Evolutionary conservation across 2,888 invertebrate species (phyloP).

Genomic region (Apodemia zela): DNA sequence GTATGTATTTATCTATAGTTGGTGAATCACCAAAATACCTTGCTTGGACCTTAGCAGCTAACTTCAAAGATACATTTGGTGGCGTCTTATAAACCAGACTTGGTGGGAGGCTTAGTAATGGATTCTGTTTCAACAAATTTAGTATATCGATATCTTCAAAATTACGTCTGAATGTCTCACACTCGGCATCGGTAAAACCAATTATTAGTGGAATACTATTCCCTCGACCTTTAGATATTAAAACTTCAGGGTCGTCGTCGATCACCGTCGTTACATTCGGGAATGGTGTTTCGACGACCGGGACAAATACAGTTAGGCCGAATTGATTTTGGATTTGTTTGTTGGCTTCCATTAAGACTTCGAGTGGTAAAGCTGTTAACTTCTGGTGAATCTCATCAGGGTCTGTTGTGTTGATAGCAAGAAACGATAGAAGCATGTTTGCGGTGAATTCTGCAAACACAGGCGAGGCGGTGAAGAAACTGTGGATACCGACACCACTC

Average conservation of each 20-base stretch:
- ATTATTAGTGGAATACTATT: conserved; percentile 54
- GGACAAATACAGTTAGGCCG: conserved; percentile 54
- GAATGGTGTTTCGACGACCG: conserved; percentile 53
- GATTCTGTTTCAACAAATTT: conserved; percentile 39
- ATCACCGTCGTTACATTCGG: conserved; percentile 55
- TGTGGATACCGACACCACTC: conserved; percentile 54
- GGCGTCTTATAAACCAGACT: conserved; percentile 41
- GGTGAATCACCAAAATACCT: conserved; percentile 47
- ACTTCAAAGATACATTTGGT: conserved; percentile 32
- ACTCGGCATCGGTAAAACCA: conserved; percentile 59
- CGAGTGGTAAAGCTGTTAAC: conserved; percentile 48
- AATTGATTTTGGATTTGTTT: conserved; percentile 42
- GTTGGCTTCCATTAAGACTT: conserved; percentile 51
- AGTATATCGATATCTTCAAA: conserved; percentile 49
- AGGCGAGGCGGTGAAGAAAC: conserved; percentile 53
- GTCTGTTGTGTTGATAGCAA: conserved; percentile 63
- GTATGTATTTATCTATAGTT: conserved; percentile 46
- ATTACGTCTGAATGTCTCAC: conserved; percentile 52
- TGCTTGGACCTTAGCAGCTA: conserved; percentile 39
- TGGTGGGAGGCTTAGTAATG: conserved; percentile 43
- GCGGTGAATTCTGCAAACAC: conserved; percentile 44
- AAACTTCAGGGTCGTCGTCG: conserved; percentile 53
- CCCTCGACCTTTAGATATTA: conserved; percentile 50
- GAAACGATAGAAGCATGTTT: conserved; percentile 47
- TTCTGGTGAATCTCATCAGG: conserved; percentile 48